These are phyloP conservation scores for Harpagoxenus sublaevis DNA, from an alignment of 2,888 invertebrate species.

Conservation along the genomic window DNA sequence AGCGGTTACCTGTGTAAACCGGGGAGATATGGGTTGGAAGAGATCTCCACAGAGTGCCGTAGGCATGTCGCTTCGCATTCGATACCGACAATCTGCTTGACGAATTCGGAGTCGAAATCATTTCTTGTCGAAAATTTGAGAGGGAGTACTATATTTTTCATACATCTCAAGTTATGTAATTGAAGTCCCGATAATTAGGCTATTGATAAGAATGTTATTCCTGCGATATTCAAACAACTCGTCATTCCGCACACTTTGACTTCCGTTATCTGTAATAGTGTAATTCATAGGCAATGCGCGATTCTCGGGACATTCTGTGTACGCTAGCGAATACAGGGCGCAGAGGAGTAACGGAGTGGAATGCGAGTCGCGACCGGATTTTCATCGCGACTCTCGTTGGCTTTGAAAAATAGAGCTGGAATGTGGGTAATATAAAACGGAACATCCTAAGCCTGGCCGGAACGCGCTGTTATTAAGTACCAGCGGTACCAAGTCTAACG, in stretches of 20 bases:
- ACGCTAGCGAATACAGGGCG: conserved; percentile 11
- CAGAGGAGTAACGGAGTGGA: conserved; percentile 41
- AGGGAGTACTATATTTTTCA: no score
- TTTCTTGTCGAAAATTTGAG: background rate
- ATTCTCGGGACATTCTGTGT: background rate
- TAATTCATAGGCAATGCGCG: background rate
- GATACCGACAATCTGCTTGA: background rate
- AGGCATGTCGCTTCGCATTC: background rate
- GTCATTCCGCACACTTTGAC: background rate
- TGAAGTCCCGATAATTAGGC: background rate
- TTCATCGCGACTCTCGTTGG: conserved; percentile 48
- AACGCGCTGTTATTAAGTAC: conserved; percentile 57
- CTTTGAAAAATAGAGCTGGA: conserved; percentile 50
- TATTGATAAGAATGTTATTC: background rate
- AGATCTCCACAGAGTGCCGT: conserved; percentile 24
- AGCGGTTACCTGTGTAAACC: conserved; percentile 55
- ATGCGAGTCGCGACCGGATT: conserved; percentile 53
- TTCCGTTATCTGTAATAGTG: background rate
- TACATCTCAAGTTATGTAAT: background rate
- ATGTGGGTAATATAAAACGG: conserved; percentile 53
- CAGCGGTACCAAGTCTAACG: conserved; percentile 53
- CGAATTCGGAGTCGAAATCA: background rate
- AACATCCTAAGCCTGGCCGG: conserved; percentile 48
- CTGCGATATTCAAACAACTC: background rate
- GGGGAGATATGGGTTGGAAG: conserved; percentile 24